Percentiles rank a stretch among this genome's conserved stretches.
phyloP scores from a whole-genome alignment of 2,888 invertebrate genomes.

The Leptothorax acervorum region DNA sequence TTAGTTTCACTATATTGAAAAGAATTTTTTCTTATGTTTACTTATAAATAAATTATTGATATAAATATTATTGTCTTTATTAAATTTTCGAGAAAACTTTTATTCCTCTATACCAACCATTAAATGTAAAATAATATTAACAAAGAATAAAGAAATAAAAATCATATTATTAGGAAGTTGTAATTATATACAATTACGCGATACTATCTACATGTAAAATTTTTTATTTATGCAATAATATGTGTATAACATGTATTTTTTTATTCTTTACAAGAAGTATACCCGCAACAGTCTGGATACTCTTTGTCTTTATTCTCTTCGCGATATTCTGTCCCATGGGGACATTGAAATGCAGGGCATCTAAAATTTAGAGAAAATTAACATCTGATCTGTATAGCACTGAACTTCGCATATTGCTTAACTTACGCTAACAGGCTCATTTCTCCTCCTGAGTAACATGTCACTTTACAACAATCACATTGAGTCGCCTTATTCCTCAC shows the following conservation, averaged over 20 bases:
- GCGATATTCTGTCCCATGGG: slow-evolving; percentile 8
- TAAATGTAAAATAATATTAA: background rate
- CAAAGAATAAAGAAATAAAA: background rate
- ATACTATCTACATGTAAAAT: background rate
- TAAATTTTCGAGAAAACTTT: background rate
- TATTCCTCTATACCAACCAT: background rate
- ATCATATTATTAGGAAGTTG: background rate
- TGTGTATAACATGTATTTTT: background rate
- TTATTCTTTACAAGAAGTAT: slow-evolving; percentile 22
- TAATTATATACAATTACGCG: background rate
- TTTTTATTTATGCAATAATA: background rate
- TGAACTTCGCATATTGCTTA: background rate
- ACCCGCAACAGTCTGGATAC: slow-evolving; percentile 48
- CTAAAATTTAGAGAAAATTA: slow-evolving; percentile 10
- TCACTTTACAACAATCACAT: background rate
- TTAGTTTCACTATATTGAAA: background rate
- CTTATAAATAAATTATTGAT: background rate
- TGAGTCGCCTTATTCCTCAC: background rate
- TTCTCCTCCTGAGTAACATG: background rate
- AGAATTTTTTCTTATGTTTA: background rate
- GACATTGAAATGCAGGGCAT: background rate
- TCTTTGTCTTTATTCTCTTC: background rate
- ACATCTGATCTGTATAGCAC: background rate
- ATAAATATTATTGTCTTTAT: background rate
- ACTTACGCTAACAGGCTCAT: background rate